These are phyloP conservation scores for Tenrec ecaudatus DNA, from an alignment of 2,113 vertebrate genomes.

Conservation along the genomic window DNA sequence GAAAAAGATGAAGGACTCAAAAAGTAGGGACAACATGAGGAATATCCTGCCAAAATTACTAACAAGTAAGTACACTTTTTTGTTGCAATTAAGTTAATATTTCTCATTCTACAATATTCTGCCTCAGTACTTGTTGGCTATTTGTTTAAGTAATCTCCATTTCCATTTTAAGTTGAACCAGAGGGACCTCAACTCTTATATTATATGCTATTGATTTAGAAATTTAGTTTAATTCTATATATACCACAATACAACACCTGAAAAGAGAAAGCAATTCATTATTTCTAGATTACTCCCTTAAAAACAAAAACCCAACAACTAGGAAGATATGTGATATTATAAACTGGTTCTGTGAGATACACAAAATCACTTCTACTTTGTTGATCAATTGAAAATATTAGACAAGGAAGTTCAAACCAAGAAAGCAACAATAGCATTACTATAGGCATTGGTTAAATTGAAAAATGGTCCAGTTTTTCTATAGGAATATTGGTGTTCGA, in stretches of 20 bases:
- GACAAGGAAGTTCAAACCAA: constrained; percentile 4
- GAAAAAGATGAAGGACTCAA: constrained; percentile 53
- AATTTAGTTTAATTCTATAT: constrained; percentile 46
- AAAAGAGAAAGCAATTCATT: not conserved
- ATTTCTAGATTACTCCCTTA: not conserved
- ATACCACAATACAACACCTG: constrained; percentile 31
- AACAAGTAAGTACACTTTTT: constrained; percentile 66
- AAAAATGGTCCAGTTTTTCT: constrained; percentile 17
- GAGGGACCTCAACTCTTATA: not conserved
- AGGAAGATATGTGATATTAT: constrained; percentile 1
- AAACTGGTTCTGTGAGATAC: not conserved
- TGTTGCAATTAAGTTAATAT: constrained; percentile 1
- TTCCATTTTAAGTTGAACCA: constrained; percentile 22
- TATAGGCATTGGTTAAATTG: not conserved
- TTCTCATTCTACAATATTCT: constrained; percentile 16
- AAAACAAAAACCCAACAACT: not conserved
- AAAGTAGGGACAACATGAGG: not conserved
- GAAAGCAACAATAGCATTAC: constrained; percentile 28
- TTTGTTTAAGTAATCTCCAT: constrained; percentile 24
- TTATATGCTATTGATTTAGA: constrained; percentile 43
- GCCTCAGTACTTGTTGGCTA: not conserved
- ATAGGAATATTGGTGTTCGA: not conserved
- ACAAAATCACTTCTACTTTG: constrained; percentile 53
- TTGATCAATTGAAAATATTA: not conserved
- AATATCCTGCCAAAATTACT: not conserved